Evolutionary conservation across 2,797 vertebrate species (phyloP).

Genomic region (Pantherophis alleghaniensis): DNA sequence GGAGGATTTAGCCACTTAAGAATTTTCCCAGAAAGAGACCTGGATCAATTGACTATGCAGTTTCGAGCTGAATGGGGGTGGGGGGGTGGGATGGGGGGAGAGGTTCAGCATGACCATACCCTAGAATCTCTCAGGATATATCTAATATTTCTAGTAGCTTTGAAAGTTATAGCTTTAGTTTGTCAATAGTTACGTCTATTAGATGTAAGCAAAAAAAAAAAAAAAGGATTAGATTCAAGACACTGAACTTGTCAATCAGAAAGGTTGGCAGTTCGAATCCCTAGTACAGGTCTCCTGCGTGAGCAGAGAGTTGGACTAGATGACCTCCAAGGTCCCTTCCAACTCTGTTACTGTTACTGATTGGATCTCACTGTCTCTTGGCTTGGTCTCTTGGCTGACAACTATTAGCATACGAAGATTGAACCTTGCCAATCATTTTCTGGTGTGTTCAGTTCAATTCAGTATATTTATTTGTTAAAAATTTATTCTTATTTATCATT

Average conservation of each 20-base stretch:
- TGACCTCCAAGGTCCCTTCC: no score
- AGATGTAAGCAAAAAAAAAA: background rate
- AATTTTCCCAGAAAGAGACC: background rate
- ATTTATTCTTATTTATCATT: background rate
- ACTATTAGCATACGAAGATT: background rate
- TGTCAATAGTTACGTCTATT: background rate
- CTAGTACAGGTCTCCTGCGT: no score
- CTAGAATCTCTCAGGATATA: no score
- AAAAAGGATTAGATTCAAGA: background rate
- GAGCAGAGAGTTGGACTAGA: no score
- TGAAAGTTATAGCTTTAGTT: background rate
- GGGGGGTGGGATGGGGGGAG: no score
- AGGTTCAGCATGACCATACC: background rate
- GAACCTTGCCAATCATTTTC: background rate
- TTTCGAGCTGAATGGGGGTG: background rate
- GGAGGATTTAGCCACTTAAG: background rate
- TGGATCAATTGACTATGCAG: background rate
- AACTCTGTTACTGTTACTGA: no score
- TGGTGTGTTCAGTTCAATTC: background rate
- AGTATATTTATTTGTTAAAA: background rate
- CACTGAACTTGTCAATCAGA: no score
- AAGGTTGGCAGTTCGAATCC: no score
- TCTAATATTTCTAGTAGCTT: background rate
- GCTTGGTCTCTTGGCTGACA: background rate
- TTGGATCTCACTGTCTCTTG: background rate